Percentiles rank a stretch among this genome's conserved stretches.
Conservation (phyloP, 1,140 invertebrate species). For the Wiebesia pumilae region DNA sequence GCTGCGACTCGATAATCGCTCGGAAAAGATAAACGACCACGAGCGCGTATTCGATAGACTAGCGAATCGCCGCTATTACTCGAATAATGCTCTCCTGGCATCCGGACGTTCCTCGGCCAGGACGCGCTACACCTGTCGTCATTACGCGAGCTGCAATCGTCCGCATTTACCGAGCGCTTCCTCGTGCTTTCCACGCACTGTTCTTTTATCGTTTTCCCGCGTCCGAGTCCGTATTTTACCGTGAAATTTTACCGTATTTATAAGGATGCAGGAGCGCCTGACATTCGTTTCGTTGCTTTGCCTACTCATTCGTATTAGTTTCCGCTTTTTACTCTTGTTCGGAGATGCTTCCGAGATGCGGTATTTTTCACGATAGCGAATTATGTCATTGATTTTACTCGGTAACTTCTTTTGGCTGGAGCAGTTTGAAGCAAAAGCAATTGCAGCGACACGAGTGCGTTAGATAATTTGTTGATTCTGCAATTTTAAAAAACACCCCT, state of each 20-base stretch:
- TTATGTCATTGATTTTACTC: too few relatives aligned
- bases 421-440: too few relatives aligned
- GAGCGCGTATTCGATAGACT: conserved; percentile 20
- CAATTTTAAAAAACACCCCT: too few relatives aligned
- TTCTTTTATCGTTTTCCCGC: background rate
- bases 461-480: too few relatives aligned
- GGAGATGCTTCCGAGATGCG: too few relatives aligned
- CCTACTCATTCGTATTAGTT: background rate
- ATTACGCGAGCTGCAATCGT: conserved; percentile 8
- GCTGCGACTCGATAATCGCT: conserved; percentile 12
- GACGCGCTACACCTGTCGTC: conserved; percentile 15
- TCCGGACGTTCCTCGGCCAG: background rate
- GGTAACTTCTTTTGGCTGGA: too few relatives aligned
- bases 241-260: background rate
- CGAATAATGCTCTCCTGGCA: conserved; percentile 18
- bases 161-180: background rate
- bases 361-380: too few relatives aligned
- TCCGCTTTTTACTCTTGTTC: background rate
- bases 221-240: background rate
- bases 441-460: too few relatives aligned
- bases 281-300: background rate
- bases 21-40: conserved; percentile 11
- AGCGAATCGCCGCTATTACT: conserved; percentile 7
- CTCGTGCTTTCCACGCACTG: background rate
- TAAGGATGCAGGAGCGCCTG: background rate